Percentiles rank a stretch among this genome's conserved stretches.
phyloP scores from a whole-genome alignment of 2,888 invertebrate species.

The Norana najaformis region DNA sequence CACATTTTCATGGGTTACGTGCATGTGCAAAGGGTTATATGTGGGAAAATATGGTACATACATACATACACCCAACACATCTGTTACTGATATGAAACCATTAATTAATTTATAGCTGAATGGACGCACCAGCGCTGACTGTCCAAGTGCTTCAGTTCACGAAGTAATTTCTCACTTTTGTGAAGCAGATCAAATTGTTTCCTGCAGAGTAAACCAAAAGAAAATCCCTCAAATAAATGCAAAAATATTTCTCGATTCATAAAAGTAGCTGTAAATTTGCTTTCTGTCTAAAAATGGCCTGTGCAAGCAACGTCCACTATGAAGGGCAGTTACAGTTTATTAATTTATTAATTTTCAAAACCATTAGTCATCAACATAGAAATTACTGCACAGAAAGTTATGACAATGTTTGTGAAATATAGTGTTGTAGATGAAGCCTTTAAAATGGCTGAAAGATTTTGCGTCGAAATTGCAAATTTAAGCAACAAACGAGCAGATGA shows the following conservation, averaged over 20 bases:
- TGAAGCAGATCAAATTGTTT: constrained; percentile 31
- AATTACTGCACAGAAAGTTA: no score
- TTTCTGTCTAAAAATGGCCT: background rate
- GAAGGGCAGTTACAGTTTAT: background rate
- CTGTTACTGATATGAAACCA: no score
- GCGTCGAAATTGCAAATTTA: no score
- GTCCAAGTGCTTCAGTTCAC: constrained; percentile 37
- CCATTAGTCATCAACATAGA: no score
- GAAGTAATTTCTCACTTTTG: constrained; percentile 30
- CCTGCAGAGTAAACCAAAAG: background rate
- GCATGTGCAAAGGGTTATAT: no score
- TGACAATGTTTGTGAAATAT: no score
- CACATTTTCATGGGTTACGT: no score
- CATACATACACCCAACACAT: no score
- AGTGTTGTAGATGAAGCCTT: no score
- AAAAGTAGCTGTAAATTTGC: background rate
- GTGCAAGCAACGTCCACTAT: background rate
- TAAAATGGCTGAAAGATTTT: no score
- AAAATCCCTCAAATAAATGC: background rate
- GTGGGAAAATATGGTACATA: no score
- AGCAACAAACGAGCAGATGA: no score
- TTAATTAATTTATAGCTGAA: background rate
- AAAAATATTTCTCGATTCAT: background rate
- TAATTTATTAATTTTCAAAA: background rate
- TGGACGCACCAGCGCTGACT: constrained; percentile 31